Percentiles rank a stretch among this genome's conserved stretches.
phyloP scores from a whole-genome alignment of 2,113 vertebrate genomes.

The Pampusana beccarii region DNA sequence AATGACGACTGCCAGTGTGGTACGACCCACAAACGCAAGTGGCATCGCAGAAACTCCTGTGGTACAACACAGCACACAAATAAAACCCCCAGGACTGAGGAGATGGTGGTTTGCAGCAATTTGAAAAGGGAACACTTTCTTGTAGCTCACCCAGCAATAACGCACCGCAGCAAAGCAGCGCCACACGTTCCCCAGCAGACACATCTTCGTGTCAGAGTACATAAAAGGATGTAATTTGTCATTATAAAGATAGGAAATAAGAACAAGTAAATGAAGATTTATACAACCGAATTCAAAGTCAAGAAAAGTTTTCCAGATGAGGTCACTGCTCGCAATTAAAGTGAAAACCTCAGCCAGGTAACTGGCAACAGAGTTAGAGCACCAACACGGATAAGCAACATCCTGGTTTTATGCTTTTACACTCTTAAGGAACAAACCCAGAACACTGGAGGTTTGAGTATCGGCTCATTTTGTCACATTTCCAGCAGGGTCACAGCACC shows the following conservation, averaged over 20 bases:
- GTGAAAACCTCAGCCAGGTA: not conserved
- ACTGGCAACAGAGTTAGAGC: not conserved
- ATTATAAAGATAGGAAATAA: not conserved
- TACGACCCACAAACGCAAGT: accelerated
- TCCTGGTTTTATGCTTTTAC: not conserved
- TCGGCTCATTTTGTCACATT: not conserved
- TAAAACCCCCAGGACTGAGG: accelerated
- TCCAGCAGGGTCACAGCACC: not conserved
- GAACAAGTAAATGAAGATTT: not conserved
- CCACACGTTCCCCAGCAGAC: not conserved
- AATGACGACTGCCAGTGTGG: not conserved
- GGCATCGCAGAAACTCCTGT: not conserved
- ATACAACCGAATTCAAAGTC: not conserved
- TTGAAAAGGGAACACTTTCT: not conserved
- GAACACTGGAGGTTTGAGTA: not conserved
- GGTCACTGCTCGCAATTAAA: not conserved
- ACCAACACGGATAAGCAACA: accelerated
- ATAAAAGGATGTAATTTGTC: not conserved
- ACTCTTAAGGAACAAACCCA: not conserved
- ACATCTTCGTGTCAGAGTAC: too few relatives aligned
- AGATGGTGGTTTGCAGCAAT: not conserved
- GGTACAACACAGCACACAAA: not conserved
- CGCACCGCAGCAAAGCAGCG: not conserved
- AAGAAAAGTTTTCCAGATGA: not conserved
- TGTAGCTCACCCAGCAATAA: not conserved